Evolutionary conservation across 1,140 invertebrate genomes (phyloP).

Genomic region (Tetranychus urticae): DNA sequence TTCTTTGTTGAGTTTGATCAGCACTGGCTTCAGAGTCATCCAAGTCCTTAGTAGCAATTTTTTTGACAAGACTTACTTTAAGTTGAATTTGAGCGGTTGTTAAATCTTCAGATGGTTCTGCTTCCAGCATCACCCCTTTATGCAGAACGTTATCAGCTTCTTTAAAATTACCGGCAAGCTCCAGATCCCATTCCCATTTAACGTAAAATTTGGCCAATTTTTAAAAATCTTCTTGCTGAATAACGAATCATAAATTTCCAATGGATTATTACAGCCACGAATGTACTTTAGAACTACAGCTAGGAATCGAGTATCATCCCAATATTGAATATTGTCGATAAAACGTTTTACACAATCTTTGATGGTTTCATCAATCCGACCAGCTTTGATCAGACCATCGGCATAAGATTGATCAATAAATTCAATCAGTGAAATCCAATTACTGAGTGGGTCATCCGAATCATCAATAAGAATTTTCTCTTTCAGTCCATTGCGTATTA

Average conservation of each 20-base stretch:
- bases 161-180: background rate
- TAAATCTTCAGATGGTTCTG: background rate
- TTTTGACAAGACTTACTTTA: background rate
- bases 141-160: background rate
- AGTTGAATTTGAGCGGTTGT: background rate
- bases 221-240: background rate
- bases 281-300: background rate
- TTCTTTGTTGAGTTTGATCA: conserved; percentile 6
- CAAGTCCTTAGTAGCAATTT: background rate
- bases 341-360: background rate
- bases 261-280: background rate
- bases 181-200: background rate
- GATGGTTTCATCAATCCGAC: background rate
- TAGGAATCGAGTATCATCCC: background rate
- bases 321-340: background rate
- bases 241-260: background rate
- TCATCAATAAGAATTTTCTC: background rate
- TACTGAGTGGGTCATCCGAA: background rate
- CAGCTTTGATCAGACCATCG: background rate
- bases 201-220: background rate
- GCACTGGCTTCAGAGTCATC: conserved; percentile 4
- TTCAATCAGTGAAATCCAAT: background rate
- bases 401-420: background rate
- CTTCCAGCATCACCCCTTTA: background rate
- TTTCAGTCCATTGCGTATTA: background rate